Percentiles rank a stretch among this genome's conserved stretches.
Evolutionary conservation across 2,888 invertebrate species (phyloP).

Genomic region (Lysandra coridon): DNA sequence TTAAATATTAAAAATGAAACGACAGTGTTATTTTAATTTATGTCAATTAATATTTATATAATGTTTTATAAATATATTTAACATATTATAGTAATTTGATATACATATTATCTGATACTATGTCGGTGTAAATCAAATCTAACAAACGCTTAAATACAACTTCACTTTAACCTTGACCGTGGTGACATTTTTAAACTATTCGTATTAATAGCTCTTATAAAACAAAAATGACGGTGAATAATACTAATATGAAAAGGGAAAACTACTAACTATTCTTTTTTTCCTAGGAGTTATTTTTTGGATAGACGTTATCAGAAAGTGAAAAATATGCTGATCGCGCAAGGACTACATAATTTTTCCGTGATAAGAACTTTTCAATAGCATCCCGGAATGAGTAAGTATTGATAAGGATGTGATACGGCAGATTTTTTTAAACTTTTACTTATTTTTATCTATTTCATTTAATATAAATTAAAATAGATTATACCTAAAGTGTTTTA

Average conservation of each 20-base stretch:
- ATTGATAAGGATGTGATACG: too few species aligned
- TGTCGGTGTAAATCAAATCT: slow-evolving; percentile 12
- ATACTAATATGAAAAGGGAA: neutral
- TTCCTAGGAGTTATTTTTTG: neutral
- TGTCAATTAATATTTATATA: neutral
- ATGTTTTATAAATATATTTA: neutral
- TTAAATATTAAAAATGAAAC: neutral
- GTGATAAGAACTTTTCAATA: too few species aligned
- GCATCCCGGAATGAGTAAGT: too few species aligned
- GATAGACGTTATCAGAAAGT: too few species aligned
- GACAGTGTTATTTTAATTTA: neutral
- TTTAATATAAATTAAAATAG: too few species aligned
- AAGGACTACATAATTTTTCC: too few species aligned
- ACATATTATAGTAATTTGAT: neutral
- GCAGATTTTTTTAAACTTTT: too few species aligned
- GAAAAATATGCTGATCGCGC: too few species aligned
- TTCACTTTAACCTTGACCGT: slow-evolving; percentile 14
- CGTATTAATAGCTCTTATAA: neutral
- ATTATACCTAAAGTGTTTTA: neutral
- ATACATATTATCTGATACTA: neutral
- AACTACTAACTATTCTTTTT: neutral
- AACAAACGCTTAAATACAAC: slow-evolving; percentile 8
- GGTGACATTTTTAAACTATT: neutral
- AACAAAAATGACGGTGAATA: neutral
- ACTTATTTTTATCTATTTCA: too few species aligned